phyloP scores from a whole-genome alignment of 2,113 vertebrate species.

The Gallinago paraguaiae region DNA sequence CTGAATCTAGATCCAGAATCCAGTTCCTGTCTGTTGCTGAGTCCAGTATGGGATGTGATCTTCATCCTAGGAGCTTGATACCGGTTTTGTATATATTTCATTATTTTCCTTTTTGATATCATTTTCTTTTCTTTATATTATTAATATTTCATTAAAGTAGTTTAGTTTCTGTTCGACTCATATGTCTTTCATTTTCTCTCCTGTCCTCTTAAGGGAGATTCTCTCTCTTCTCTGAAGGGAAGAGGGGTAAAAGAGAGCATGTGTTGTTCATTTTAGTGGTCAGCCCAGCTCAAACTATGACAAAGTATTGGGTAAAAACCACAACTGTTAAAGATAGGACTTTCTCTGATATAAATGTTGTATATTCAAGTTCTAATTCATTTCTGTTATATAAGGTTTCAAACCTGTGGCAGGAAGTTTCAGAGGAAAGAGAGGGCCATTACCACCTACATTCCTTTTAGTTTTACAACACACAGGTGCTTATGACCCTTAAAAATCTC shows the following conservation, averaged over 20 bases:
- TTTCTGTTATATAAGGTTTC: not conserved
- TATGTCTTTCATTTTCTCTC: not conserved
- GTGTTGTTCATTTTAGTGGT: not conserved
- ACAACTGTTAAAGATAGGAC: not conserved
- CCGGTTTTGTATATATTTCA: not conserved
- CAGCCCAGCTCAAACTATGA: not conserved
- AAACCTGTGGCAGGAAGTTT: not conserved
- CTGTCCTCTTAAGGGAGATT: not conserved
- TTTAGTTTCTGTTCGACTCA: not conserved
- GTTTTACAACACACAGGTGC: not conserved
- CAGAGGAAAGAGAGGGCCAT: not conserved
- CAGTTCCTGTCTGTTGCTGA: not conserved
- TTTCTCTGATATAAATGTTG: not conserved
- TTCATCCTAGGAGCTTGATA: not conserved
- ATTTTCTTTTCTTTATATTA: not conserved
- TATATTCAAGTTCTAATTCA: not conserved
- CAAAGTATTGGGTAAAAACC: not conserved
- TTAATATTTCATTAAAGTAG: not conserved
- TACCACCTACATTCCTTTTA: not conserved
- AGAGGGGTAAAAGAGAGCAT: not conserved
- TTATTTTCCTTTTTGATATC: not conserved
- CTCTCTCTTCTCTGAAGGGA: not conserved
- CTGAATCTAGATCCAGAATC: not conserved
- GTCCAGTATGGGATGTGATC: not conserved
- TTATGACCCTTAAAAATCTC: not conserved